These are phyloP conservation scores for Aromia moschata DNA, from an alignment of 2,888 invertebrate species.

Conservation along the genomic window DNA sequence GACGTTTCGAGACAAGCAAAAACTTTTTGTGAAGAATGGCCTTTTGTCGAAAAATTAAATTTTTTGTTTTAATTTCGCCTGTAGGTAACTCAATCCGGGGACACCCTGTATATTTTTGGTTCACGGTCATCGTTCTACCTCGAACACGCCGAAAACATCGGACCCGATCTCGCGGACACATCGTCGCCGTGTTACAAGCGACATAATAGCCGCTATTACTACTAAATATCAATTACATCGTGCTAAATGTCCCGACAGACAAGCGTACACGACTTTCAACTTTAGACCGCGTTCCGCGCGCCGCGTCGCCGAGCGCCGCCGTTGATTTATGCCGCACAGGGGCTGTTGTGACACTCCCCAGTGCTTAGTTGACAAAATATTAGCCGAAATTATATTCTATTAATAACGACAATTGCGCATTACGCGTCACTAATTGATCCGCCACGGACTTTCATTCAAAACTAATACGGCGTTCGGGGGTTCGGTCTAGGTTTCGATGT, in stretches of 20 bases:
- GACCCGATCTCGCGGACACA: no score
- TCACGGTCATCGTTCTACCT: no score
- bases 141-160: no score
- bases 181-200: no score
- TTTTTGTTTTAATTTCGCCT: no score
- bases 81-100: no score
- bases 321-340: slow-evolving; percentile 51
- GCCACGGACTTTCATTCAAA: slow-evolving; percentile 46
- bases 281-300: slow-evolving; percentile 40
- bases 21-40: no score
- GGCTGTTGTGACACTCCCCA: slow-evolving; percentile 55
- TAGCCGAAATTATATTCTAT: slow-evolving; percentile 52
- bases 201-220: slow-evolving; percentile 15
- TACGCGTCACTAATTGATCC: slow-evolving; percentile 55
- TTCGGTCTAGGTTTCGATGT: neutral
- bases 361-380: slow-evolving; percentile 57
- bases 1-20: no score
- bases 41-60: no score
- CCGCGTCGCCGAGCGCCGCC: slow-evolving; percentile 24
- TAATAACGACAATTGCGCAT: slow-evolving; percentile 55
- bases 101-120: no score
- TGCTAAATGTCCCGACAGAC: slow-evolving; percentile 45
- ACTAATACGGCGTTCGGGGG: slow-evolving; percentile 28
- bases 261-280: slow-evolving; percentile 49
- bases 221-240: slow-evolving; percentile 38